Evolutionary conservation across 2,888 invertebrate species (phyloP), one percentile per base, ranked within the genome.

Genomic region (Mellilla xanthometata): DNA sequence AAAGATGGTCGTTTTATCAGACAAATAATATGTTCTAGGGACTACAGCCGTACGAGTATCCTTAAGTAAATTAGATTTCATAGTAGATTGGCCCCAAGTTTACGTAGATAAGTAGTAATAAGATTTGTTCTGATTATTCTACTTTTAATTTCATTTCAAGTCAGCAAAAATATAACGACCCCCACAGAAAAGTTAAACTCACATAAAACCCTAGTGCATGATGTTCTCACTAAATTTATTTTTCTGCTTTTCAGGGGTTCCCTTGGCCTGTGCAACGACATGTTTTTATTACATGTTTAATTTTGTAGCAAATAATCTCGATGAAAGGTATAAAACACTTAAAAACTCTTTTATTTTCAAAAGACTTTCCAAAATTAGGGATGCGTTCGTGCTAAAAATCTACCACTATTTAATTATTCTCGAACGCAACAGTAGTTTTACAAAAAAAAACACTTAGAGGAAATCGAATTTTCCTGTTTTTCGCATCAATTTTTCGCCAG

Each of bases 381-480:
- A 40, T 65, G 75, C 79, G 71, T 78, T 75, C 75, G 65, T 47
- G 3, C 1, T 12, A 2, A 54, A 42, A 65, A 63, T 2, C 65
- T 68, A 69, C 68, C 58, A 15, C 0, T 10, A n/a, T 38, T 19
- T 15, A 12, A 24, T n/a, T 24, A 24, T 49, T 31, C 5, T 45
- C n/a, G 76, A 78, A 81, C 77, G 76, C 68, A 58, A 40, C 68
- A 49, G 76, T 78, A 81, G 73, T 52, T 72, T 74, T 60, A 26
- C 9, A 31, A 42, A 58, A 62, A 67, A 63, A 62, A 59, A 52
- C 53, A 33, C 23, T n/a, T n/a, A 41, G 36, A 55, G 56, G 52
- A 64, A 68, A 71, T 65, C 54, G 63, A 67, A 61, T 58, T 63
- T 53, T 66, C 60, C 56, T 52, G 50, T 51, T 52, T 62, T 61